These are phyloP conservation scores for Plutella xylostella DNA, from an alignment of 2,888 invertebrate genomes.

Conservation along the genomic window DNA sequence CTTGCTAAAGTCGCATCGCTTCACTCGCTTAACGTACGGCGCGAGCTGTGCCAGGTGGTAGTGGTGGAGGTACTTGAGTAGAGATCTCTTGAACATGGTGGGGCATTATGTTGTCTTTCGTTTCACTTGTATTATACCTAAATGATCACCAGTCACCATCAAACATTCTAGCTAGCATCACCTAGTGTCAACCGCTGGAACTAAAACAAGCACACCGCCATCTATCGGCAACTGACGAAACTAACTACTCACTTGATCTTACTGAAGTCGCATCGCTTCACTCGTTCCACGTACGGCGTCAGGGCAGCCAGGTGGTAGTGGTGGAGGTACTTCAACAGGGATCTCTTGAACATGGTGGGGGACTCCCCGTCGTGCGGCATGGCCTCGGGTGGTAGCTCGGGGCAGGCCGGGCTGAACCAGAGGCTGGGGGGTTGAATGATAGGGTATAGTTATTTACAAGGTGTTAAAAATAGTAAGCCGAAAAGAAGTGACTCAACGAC, in stretches of 20 bases:
- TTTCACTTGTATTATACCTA: too few species aligned
- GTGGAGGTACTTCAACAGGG: slow-evolving; percentile 80
- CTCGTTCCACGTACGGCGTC: slow-evolving; percentile 77
- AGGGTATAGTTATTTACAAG: too few species aligned
- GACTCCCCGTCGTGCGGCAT: slow-evolving; percentile 78
- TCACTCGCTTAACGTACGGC: slow-evolving; percentile 80
- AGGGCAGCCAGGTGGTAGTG: slow-evolving; percentile 78
- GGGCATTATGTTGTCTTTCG: too few species aligned
- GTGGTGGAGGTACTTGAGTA: slow-evolving; percentile 80
- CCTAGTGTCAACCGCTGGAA: too few species aligned
- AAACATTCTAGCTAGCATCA: too few species aligned
- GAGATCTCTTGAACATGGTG: slow-evolving; percentile 83
- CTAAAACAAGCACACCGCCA: too few species aligned
- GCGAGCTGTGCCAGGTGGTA: slow-evolving; percentile 78
- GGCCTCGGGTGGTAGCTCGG: slow-evolving; percentile 67
- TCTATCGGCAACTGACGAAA: too few species aligned
- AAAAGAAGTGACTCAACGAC: too few species aligned
- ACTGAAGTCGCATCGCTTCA: slow-evolving; percentile 86
- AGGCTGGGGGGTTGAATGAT: slow-evolving; percentile 60
- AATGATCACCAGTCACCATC: too few species aligned
- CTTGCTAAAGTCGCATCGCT: slow-evolving; percentile 82
- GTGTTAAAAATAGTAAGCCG: too few species aligned
- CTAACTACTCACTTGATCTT: slow-evolving; percentile 79
- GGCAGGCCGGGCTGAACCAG: slow-evolving; percentile 90
- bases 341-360: slow-evolving; percentile 83